Conservation (phyloP, 2,113 vertebrate species). For the Desmodus rotundus region DNA sequence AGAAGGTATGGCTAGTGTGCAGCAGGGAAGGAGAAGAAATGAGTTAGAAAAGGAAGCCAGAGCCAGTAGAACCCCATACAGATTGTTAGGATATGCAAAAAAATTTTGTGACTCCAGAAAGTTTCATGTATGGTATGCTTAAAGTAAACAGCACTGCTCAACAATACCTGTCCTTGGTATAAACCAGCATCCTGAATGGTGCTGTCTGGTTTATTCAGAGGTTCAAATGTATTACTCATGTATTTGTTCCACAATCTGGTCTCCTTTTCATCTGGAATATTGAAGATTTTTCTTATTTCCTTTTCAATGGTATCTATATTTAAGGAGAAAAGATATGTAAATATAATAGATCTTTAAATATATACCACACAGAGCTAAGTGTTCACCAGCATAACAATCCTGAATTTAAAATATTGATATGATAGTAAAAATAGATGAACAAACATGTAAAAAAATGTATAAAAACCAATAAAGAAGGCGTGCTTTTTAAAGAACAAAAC, state of each 20-base stretch:
- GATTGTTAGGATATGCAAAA: not conserved
- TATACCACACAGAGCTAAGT: constrained; percentile 10
- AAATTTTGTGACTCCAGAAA: constrained; percentile 14
- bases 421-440: not conserved
- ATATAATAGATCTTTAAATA: constrained; percentile 44
- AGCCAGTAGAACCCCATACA: not conserved
- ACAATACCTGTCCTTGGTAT: constrained; percentile 97
- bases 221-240: constrained; percentile 99
- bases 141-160: constrained; percentile 29
- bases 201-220: constrained; percentile 97
- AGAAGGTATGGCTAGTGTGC: not conserved
- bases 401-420: constrained; percentile 32
- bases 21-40: not conserved
- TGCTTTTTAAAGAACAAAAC: not conserved
- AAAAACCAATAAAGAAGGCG: not conserved
- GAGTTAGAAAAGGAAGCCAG: not conserved
- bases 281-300: constrained; percentile 98
- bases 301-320: constrained; percentile 95
- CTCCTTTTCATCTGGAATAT: constrained; percentile 95
- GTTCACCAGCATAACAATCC: constrained; percentile 24
- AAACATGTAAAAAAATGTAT: not conserved
- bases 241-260: constrained; percentile 99
- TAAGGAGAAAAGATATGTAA: constrained; percentile 60
- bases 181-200: constrained; percentile 98
- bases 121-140: not conserved